phyloP scores from a whole-genome alignment of 2,888 invertebrate species.

The Amphipyra berbera region DNA sequence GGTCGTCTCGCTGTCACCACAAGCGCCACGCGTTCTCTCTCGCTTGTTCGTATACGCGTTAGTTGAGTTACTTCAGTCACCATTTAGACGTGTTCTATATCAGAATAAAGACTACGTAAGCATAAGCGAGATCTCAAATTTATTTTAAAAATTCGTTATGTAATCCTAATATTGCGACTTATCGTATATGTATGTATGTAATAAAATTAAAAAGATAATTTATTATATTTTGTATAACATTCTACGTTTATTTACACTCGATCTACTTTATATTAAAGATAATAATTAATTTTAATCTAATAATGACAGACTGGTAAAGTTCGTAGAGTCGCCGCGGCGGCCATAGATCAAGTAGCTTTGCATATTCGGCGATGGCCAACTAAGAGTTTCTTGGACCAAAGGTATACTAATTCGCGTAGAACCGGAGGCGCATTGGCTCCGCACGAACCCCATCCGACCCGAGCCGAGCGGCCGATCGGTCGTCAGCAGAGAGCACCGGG shows the following conservation, averaged over 20 bases:
- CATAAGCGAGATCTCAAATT: conserved; percentile 90
- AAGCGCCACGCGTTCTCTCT: conserved; percentile 73
- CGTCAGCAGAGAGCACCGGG: conserved; percentile 70
- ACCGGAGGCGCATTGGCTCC: conserved; percentile 89
- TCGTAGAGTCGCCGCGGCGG: conserved; percentile 89
- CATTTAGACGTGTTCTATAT: conserved; percentile 88
- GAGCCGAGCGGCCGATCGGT: conserved; percentile 82
- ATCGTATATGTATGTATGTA: conserved; percentile 82
- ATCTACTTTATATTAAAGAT: conserved; percentile 89
- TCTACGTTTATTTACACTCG: conserved; percentile 89
- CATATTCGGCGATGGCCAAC: conserved; percentile 89
- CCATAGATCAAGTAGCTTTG: conserved; percentile 90
- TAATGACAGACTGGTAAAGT: conserved; percentile 90
- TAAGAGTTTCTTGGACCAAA: conserved; percentile 89
- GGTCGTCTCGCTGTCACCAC: conserved; percentile 42
- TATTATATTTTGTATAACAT: conserved; percentile 90
- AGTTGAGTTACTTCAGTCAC: conserved; percentile 85
- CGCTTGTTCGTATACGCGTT: conserved; percentile 86
- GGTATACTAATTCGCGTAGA: conserved; percentile 89
- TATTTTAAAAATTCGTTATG: conserved; percentile 88
- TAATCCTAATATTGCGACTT: conserved; percentile 88
- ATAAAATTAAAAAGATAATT: conserved; percentile 87
- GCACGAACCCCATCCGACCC: conserved; percentile 76
- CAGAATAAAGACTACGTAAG: conserved; percentile 89
- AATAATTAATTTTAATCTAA: conserved; percentile 90